Conservation (phyloP, 2,113 vertebrate genomes). For the Prionailurus bengalensis region DNA sequence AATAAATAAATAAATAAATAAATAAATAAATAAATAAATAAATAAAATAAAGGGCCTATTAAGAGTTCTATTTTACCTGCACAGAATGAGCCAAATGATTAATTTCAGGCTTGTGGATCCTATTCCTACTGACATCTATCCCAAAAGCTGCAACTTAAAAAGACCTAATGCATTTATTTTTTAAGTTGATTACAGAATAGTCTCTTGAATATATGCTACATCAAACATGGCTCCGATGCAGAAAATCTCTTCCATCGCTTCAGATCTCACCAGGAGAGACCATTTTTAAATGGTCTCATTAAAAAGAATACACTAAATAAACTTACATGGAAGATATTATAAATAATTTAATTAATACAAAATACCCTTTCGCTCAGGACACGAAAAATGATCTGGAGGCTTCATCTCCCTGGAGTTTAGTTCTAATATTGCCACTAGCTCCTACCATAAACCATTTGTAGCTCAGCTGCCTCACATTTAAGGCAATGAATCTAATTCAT, state of each 20-base stretch:
- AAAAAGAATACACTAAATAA: slow-evolving; percentile 7
- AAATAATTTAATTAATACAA: slow-evolving; percentile 1
- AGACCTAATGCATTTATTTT: slow-evolving; percentile 16
- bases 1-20: too few species aligned
- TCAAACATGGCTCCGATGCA: slow-evolving; percentile 11
- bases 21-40: too few species aligned
- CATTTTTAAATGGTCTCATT: not conserved
- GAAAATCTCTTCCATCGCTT: not conserved
- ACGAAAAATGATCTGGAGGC: not conserved
- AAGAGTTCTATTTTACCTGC: not conserved
- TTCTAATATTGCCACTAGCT: not conserved
- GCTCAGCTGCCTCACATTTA: slow-evolving; percentile 24
- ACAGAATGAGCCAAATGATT: not conserved
- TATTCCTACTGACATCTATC: not conserved
- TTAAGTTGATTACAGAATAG: slow-evolving; percentile 11
- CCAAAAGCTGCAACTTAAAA: not conserved
- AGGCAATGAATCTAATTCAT: slow-evolving; percentile 17
- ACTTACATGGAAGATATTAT: not conserved
- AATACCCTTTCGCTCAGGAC: not conserved
- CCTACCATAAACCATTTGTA: not conserved
- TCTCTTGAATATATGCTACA: not conserved
- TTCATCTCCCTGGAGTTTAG: not conserved
- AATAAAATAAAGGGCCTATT: too few species aligned
- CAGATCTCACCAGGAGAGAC: not conserved
- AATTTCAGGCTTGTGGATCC: not conserved